These are phyloP conservation scores for Apodemus sylvaticus DNA, from an alignment of 2,113 vertebrate genomes.

Conservation along the genomic window DNA sequence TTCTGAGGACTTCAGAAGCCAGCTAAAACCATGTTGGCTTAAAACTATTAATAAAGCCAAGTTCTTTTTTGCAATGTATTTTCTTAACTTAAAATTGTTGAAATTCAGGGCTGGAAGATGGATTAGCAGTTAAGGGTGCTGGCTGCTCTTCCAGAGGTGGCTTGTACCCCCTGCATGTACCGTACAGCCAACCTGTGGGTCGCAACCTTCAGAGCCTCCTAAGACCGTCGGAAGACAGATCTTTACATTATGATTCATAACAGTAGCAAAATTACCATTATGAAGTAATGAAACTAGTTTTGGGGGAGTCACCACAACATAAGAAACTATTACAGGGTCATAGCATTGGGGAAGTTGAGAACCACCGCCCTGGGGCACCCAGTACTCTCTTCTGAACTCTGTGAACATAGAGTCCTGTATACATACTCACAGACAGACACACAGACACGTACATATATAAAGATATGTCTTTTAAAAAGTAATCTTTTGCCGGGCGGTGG, in stretches of 20 bases:
- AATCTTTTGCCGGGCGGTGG: too few species aligned
- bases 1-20: slow-evolving; percentile 37
- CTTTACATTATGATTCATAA: not conserved
- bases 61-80: not conserved
- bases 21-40: not conserved
- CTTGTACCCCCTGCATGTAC: not conserved
- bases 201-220: too few species aligned
- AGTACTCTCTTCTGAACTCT: not conserved
- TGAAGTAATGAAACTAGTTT: not conserved
- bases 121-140: too few species aligned
- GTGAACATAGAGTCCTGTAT: not conserved
- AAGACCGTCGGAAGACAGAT: not conserved
- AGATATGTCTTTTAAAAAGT: not conserved
- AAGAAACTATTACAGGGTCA: not conserved
- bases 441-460: not conserved
- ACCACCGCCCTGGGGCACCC: not conserved
- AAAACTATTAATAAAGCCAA: slow-evolving; percentile 31
- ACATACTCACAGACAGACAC: not conserved
- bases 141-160: not conserved
- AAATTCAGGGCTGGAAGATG: not conserved
- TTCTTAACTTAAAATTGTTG: slow-evolving; percentile 29
- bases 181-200: too few species aligned
- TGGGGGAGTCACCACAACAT: not conserved
- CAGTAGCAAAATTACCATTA: not conserved
- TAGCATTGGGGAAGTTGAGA: not conserved